Base-by-base conservation (phyloP, 2,797 vertebrate genomes). In the Coluber constrictor region DNA sequence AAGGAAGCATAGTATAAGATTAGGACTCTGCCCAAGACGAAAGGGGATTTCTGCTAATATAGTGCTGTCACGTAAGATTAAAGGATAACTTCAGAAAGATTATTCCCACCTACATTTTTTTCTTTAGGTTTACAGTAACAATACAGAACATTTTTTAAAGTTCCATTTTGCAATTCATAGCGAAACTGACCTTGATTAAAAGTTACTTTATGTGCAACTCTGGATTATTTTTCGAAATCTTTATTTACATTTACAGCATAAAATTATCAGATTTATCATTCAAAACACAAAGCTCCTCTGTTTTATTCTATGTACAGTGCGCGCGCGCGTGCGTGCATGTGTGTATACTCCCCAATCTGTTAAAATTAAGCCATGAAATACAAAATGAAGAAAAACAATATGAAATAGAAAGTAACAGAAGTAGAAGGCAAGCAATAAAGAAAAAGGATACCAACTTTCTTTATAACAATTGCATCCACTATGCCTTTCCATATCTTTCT, bases 61-160 rank as follows among this genome's bases (percentile, higher is more conserved):
- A 95, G 96, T 95, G 93, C 23, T 96, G 96, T 95, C 94, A 94
- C 91, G 94, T 90, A 16, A 95, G 94, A 95, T 93, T 91, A 94
- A 96, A 96, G 95, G 96, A 96, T 97, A 96, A 94, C 94, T 95
- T 96, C 92, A 93, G 93, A 96, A 95, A 96, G 95, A 91, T 47
- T 32, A 97, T 97, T 95, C 95, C 97, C 97, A 96, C 97, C 97
- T 97, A 98, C 97, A 96, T 97, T 95, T 97, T 97, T 97, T 96
- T 97, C 96, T 96, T 95, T 97, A 95, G 95, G 94, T 93, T 97
- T 97, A 98, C 97, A 56, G 97, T 97, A 98, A 98, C 0, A 12
- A 95, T 94, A 89, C 96, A 96, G 95, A 97, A 95, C 92, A 95
- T 97, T 95, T 95, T 93, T 93, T 60, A 12, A 88, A 95, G 95